These are phyloP conservation scores for Odontesthes bonariensis DNA, from an alignment of 2,113 vertebrate genomes.

Conservation along the genomic window DNA sequence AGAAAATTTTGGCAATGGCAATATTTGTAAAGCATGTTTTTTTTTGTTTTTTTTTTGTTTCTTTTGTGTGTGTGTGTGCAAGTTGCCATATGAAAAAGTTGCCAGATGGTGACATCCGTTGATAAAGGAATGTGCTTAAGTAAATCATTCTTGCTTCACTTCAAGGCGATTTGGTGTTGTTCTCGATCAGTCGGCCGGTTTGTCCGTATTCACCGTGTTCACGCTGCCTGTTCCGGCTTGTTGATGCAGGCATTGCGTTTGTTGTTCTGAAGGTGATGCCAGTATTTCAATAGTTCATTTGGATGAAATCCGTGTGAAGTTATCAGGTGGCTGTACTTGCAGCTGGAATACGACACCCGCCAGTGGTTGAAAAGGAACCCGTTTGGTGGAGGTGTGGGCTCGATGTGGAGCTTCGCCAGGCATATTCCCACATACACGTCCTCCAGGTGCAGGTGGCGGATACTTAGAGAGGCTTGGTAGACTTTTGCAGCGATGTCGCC, in stretches of 20 bases:
- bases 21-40: not conserved
- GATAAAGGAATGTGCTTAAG: not conserved
- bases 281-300: constrained; percentile 94
- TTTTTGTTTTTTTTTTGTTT: no score
- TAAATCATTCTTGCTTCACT: no score
- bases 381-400: constrained; percentile 91
- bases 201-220: constrained; percentile 80
- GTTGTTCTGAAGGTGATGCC: constrained; percentile 95
- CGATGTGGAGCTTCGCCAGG: constrained; percentile 90
- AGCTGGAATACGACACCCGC: constrained; percentile 96
- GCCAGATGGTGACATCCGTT: no score
- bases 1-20: constrained; percentile 14
- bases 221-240: constrained; percentile 83
- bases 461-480: constrained; percentile 88
- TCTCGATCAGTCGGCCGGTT: constrained; percentile 2
- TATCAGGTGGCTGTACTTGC: constrained; percentile 97
- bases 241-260: constrained; percentile 93
- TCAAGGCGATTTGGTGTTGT: no score
- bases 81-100: no score
- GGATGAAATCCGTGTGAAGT: constrained; percentile 97
- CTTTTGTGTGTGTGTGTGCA: no score
- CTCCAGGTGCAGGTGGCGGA: constrained; percentile 91
- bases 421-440: constrained; percentile 97
- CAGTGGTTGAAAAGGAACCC: constrained; percentile 98
- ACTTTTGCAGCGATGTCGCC: constrained; percentile 93